Evolutionary conservation across 2,888 invertebrate species (phyloP).

Genomic region (Drosophila ezoana): DNA sequence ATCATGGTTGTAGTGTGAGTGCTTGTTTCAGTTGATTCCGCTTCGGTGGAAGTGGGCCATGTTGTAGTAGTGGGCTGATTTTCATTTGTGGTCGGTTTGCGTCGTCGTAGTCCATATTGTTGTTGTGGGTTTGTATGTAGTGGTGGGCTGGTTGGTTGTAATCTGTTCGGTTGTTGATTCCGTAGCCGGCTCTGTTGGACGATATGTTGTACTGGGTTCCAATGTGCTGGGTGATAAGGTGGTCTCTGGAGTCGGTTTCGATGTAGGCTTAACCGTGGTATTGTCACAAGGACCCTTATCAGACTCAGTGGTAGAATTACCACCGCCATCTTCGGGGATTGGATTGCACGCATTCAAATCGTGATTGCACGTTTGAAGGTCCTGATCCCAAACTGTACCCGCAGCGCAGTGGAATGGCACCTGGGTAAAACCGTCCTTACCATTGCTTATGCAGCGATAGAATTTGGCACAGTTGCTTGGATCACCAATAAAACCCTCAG

Average conservation of each 20-base stretch:
- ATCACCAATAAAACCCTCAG: conserved; percentile 85
- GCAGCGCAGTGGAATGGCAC: conserved; percentile 89
- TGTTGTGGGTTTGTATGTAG: conserved; percentile 21
- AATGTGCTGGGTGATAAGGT: conserved; percentile 40
- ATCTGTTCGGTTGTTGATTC: conserved; percentile 23
- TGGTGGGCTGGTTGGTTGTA: conserved; percentile 12
- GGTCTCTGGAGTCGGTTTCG: conserved; percentile 25
- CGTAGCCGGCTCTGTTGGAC: conserved; percentile 21
- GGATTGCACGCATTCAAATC: conserved; percentile 77
- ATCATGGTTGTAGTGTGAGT: conserved; percentile 59
- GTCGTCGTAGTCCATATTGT: conserved; percentile 32
- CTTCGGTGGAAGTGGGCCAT: conserved; percentile 23
- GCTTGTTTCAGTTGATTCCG: conserved; percentile 22
- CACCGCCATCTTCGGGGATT: conserved; percentile 11
- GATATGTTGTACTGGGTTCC: conserved; percentile 23
- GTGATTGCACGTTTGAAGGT: conserved; percentile 83
- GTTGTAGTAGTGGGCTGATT: conserved; percentile 20
- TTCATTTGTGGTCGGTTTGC: conserved; percentile 23
- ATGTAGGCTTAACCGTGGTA: conserved; percentile 28
- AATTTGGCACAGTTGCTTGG: conserved; percentile 87
- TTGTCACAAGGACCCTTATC: conserved; percentile 46
- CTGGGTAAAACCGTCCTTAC: conserved; percentile 87
- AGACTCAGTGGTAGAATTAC: conserved; percentile 51
- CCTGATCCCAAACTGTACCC: conserved; percentile 88
- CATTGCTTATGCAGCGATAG: conserved; percentile 89